Percentiles rank a stretch among this genome's conserved stretches.
Evolutionary conservation across 2,113 vertebrate genomes (phyloP).

Genomic region (Dipodomys ordii): DNA sequence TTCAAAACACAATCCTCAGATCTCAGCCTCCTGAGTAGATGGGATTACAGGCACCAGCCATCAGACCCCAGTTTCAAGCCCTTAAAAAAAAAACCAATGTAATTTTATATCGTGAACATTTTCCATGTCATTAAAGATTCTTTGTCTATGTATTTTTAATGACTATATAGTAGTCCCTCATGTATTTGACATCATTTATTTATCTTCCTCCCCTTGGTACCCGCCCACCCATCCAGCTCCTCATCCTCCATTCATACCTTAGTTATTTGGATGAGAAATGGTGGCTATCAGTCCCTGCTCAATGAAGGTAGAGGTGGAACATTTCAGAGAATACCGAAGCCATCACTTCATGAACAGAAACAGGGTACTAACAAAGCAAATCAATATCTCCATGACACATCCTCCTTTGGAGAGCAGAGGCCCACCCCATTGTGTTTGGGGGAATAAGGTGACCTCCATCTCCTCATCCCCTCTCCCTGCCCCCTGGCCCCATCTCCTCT

Average conservation of each 20-base stretch:
- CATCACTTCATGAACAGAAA: conserved; percentile 60
- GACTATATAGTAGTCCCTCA: conserved; percentile 55
- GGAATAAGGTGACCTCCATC: background rate
- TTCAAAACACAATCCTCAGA: too few species aligned
- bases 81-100: background rate
- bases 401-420: background rate
- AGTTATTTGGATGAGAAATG: conserved; percentile 35
- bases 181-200: background rate
- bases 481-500: background rate
- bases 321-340: conserved; percentile 55
- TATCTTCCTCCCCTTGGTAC: background rate
- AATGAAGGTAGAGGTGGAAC: background rate
- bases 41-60: too few species aligned
- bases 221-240: too few species aligned
- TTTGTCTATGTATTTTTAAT: conserved; percentile 43
- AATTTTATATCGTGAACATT: background rate
- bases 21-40: too few species aligned
- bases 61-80: too few species aligned
- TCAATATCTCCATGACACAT: background rate
- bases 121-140: background rate
- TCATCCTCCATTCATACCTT: background rate
- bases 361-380: conserved; percentile 20
- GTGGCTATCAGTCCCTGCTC: background rate
- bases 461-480: too few species aligned
- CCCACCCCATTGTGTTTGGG: background rate